Evolutionary conservation across 2,113 vertebrate genomes (phyloP), one percentile per base, ranked within the genome.

Genomic region (Symphodus melops): DNA sequence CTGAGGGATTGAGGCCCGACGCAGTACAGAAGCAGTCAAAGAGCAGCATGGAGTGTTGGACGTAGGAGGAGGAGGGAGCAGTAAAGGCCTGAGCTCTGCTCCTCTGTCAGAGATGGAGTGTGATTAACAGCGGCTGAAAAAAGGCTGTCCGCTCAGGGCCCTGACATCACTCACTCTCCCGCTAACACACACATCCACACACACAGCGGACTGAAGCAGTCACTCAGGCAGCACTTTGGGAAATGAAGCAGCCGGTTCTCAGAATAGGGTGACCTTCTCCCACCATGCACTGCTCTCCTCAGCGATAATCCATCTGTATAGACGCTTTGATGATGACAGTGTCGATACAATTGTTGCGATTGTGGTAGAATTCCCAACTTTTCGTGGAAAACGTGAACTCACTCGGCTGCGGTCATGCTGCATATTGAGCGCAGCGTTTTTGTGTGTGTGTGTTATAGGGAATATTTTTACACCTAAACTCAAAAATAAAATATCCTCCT

Each of bases 61-160:
- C 3, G 5, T 37, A 79, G 74, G 66, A 77, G 75, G 52, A 2
- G 41, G 62, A 62, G 23, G 59, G 72, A 52, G 60, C 36, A 61
- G 82, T 60, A 49, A 72, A 68, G 48, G 63, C 53, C 59, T 37
- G 42, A 53, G 55, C 72, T 48, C 25, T 37, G 39, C 8, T 72
- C 67, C 67, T 67, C 62, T 81, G 68, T 81, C 85, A 77, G 48
- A 76, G 77, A 86, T 70, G 48, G 62, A 79, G 82, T 75, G 79
- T 82, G 87, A 93, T 92, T 85, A 91, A 91, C 72, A 85, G 81
- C 69, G 61, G 46, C 69, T 79, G 80, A 86, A 90, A 88, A 82
- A 78, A 72, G 75, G 61, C 54, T 68, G 81, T 84, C 60, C 19
- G 23, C 66, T 81, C 64, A 46, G 72, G 74, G 76, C 77, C 77